Base-by-base conservation (phyloP, 1,140 invertebrate species). In the Goniozus legneri region DNA sequence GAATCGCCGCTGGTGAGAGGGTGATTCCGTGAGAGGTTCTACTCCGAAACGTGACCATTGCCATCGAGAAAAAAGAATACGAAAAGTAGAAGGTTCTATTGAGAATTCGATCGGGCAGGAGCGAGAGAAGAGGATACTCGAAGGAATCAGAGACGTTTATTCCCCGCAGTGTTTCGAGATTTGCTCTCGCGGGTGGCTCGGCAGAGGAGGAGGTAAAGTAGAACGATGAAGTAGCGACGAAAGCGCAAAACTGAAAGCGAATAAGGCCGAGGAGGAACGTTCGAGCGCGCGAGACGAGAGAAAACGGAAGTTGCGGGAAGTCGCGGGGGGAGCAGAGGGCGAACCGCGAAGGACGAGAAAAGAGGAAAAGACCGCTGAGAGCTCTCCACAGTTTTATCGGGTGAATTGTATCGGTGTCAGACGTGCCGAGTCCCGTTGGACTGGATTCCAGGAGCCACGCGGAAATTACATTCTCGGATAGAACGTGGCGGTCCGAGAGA, bases 381-480 rank as follows among this genome's bases (percentile, higher is more conserved):
- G n/a, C n/a, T 24, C 42, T 35, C 16, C 30, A 44, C 44, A 52
- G 49, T 64, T 67, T 61, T 58, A 65, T 65, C 61, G 49, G 48
- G 37, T 52, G 57, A 61, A 65, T 67, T 62, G 58, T 67, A 67
- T 69, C 60, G 56, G 52, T 61, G 54, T 64, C 54, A 53, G 59
- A 64, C 60, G 63, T 63, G 65, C 57, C 48, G 44, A 47, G 37
- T 61, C 53, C 49, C 60, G 48, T 47, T 37, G 51, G 52, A 55
- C 43, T 49, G 65, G 50, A 67, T 67, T 66, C 55, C 54, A 57
- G 50, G 48, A 41, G 45, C 24, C 50, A 41, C 33, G 47, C 55
- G 56, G 58, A 69, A 69, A 70, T 70, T 70, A 67, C 61, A 70
- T 68, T 70, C 58, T 54, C 53, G 47, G 51, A 47, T 47, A 47